A percentile compares a stretch with the other conserved stretches of the same genome.
phyloP scores from a whole-genome alignment of 1,140 invertebrate genomes.

The Cydia splendana region DNA sequence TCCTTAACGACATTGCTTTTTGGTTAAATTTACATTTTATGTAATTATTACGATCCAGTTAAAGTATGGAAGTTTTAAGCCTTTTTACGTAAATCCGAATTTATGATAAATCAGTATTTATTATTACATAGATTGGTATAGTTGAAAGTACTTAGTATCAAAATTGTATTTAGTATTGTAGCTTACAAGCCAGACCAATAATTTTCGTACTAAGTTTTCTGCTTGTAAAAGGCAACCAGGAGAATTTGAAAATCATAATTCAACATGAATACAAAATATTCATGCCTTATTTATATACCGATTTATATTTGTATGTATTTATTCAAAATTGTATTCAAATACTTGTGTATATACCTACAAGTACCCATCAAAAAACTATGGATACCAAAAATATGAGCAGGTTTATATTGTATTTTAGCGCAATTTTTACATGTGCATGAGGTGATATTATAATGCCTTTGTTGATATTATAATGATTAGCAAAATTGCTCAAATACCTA shows the following conservation, averaged over 20 bases:
- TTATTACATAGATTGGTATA: neutral
- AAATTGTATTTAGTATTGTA: neutral
- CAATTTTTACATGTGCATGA: neutral
- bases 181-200: neutral
- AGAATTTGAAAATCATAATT: no score
- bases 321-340: no score
- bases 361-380: neutral
- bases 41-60: no score
- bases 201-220: neutral
- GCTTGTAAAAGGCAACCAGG: neutral
- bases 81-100: conserved; percentile 37
- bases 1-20: no score
- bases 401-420: neutral
- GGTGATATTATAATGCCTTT: neutral
- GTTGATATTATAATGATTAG: neutral
- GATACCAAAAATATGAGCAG: neutral
- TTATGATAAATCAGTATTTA: conserved; percentile 36
- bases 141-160: neutral
- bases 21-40: no score
- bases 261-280: neutral
- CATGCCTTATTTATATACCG: neutral
- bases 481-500: neutral
- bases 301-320: neutral
- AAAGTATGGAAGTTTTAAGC: no score
- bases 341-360: neutral